Evolutionary conservation across 37 sponge, comb jelly and placozoan species (phyloP).

Genomic region (Aplysina aerophoba): DNA sequence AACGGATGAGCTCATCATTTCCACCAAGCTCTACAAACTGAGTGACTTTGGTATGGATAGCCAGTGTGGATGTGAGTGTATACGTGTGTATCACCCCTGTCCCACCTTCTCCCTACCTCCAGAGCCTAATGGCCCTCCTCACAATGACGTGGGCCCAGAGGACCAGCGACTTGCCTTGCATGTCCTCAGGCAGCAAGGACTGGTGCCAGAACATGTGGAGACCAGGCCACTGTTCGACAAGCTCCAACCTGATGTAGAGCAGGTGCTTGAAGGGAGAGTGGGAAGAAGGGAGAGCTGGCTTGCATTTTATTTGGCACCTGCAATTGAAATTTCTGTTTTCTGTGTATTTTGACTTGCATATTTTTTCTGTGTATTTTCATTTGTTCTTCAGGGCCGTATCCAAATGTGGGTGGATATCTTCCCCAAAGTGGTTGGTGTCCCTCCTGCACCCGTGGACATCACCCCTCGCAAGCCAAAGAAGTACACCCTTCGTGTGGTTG

Average conservation of each 20-base stretch:
- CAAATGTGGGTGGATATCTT: slow-evolving; percentile 90
- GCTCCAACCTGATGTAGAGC: slow-evolving; percentile 80
- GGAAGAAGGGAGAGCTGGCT: no score
- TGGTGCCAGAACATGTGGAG: slow-evolving; percentile 97
- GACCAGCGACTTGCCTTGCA: slow-evolving; percentile 93
- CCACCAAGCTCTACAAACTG: slow-evolving; percentile 38
- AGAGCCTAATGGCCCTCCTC: slow-evolving; percentile 24
- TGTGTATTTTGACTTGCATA: no score
- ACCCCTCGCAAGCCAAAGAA: slow-evolving; percentile 74
- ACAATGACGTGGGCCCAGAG: slow-evolving; percentile 50
- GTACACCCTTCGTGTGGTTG: slow-evolving; percentile 62
- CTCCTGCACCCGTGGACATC: slow-evolving; percentile 70
- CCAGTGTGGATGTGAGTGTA: no score
- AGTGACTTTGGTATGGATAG: slow-evolving; percentile 59
- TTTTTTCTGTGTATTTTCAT: neutral
- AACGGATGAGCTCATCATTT: neutral
- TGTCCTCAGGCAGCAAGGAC: slow-evolving; percentile 64
- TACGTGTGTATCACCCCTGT: no score
- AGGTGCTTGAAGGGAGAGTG: slow-evolving; percentile 39
- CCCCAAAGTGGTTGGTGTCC: slow-evolving; percentile 44
- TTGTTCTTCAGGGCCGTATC: slow-evolving; percentile 53
- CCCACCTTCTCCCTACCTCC: no score
- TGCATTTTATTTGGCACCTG: no score
- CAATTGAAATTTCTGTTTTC: no score
- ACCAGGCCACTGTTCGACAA: slow-evolving; percentile 88